Conservation (phyloP, 2,888 invertebrate genomes). For the Anthrax anthrax region DNA sequence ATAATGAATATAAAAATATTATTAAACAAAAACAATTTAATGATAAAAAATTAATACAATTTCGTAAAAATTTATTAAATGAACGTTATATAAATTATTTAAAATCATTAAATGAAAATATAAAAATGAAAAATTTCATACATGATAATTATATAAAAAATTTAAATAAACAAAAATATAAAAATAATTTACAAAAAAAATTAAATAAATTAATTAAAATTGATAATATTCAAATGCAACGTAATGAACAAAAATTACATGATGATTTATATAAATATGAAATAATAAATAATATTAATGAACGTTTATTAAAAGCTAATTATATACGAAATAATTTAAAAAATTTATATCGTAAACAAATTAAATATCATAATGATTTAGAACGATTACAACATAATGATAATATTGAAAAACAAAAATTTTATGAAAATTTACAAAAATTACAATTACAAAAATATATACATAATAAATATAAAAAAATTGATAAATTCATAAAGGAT, state of each 20-base stretch:
- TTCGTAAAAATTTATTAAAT: background rate
- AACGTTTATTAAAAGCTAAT: conserved; percentile 25
- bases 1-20: conserved; percentile 27
- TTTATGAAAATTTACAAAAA: conserved; percentile 22
- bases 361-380: conserved; percentile 29
- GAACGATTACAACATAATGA: conserved; percentile 30
- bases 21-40: conserved; percentile 29
- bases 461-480: conserved; percentile 23
- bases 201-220: background rate
- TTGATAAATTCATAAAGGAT: conserved; percentile 25
- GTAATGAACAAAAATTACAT: background rate
- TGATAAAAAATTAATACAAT: conserved; percentile 15
- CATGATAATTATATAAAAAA: background rate
- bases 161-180: background rate
- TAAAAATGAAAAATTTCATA: background rate
- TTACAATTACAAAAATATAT: conserved; percentile 25
- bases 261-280: background rate
- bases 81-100: background rate
- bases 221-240: background rate
- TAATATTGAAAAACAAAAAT: conserved; percentile 27
- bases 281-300: background rate
- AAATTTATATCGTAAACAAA: conserved; percentile 24
- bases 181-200: too few relatives aligned
- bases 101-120: background rate
- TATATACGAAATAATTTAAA: conserved; percentile 23